Percentiles rank a stretch among this genome's conserved stretches.
These are phyloP conservation scores for Astreopora myriophthalma DNA, from an alignment of 64 coral and sea anemone genomes.

Conservation along the genomic window DNA sequence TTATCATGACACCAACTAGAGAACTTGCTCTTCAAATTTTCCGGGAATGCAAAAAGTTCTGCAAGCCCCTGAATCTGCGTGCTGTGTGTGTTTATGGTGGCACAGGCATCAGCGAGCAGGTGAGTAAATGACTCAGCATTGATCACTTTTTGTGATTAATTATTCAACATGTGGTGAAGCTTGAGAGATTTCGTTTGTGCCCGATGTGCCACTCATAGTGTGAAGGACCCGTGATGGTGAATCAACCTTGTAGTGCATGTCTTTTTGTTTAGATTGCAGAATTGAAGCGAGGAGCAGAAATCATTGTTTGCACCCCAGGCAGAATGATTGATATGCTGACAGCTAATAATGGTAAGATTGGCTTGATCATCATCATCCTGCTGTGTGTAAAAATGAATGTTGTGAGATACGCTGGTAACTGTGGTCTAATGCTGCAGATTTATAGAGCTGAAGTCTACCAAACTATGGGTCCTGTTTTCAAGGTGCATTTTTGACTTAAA, in stretches of 20 bases:
- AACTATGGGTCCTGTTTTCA: no score
- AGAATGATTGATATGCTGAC: constrained; percentile 99
- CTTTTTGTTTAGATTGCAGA: constrained; percentile 89
- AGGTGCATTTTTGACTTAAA: no score
- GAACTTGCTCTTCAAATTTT: constrained; percentile 95
- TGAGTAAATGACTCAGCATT: neutral
- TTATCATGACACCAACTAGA: constrained; percentile 98
- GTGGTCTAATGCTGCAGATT: no score
- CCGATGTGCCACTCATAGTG: no score
- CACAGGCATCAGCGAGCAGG: constrained; percentile 98
- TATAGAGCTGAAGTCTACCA: no score
- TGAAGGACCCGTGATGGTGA: no score
- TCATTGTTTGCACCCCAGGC: constrained; percentile 99
- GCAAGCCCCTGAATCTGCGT: constrained; percentile 87
- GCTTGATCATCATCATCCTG: neutral
- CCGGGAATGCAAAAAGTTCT: constrained; percentile 95
- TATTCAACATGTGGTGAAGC: no score
- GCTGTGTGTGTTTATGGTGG: constrained; percentile 96
- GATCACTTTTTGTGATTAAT: no score
- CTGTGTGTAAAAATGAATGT: no score
- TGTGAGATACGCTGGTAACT: no score
- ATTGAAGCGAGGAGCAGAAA: constrained; percentile 96
- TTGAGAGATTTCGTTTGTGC: no score
- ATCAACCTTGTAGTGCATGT: neutral
- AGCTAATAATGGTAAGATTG: constrained; percentile 88